A percentile compares a stretch with the other conserved stretches of the same genome.
phyloP scores from a whole-genome alignment of 2,113 vertebrate genomes.

The Calypte anna region DNA sequence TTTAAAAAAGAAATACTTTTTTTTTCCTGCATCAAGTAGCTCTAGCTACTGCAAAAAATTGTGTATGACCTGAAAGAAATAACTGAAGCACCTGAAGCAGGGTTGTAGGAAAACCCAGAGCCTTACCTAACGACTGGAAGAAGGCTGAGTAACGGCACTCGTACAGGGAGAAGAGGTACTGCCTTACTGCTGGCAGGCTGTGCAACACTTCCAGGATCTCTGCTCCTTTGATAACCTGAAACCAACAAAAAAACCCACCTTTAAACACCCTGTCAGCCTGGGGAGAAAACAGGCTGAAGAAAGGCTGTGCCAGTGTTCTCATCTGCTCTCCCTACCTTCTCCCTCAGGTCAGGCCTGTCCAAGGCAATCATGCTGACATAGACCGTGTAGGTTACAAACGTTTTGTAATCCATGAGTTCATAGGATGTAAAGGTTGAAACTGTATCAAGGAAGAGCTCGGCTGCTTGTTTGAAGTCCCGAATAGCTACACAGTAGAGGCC shows the following conservation, averaged over 20 bases:
- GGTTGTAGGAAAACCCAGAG: background rate
- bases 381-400: constrained; percentile 96
- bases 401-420: constrained; percentile 99
- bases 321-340: constrained; percentile 83
- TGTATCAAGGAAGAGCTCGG: constrained; percentile 96
- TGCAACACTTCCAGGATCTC: constrained; percentile 97
- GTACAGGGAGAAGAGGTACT: constrained; percentile 97
- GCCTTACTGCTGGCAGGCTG: constrained; percentile 89
- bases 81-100: background rate
- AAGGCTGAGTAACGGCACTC: constrained; percentile 94
- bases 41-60: background rate
- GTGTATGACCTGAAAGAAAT: background rate
- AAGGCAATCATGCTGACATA: constrained; percentile 99
- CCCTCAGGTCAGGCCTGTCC: constrained; percentile 94
- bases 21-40: background rate
- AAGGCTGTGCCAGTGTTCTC: background rate
- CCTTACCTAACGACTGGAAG: constrained; percentile 94
- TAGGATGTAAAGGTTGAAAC: constrained; percentile 99
- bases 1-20: background rate
- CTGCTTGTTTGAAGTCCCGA: constrained; percentile 96
- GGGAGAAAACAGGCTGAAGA: background rate
- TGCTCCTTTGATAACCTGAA: constrained; percentile 96
- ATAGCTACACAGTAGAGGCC: constrained; percentile 97
- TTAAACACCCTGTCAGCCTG: background rate
- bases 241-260: background rate